phyloP scores from a whole-genome alignment of 2,113 vertebrate genomes.

The Brachyistius frenatus region DNA sequence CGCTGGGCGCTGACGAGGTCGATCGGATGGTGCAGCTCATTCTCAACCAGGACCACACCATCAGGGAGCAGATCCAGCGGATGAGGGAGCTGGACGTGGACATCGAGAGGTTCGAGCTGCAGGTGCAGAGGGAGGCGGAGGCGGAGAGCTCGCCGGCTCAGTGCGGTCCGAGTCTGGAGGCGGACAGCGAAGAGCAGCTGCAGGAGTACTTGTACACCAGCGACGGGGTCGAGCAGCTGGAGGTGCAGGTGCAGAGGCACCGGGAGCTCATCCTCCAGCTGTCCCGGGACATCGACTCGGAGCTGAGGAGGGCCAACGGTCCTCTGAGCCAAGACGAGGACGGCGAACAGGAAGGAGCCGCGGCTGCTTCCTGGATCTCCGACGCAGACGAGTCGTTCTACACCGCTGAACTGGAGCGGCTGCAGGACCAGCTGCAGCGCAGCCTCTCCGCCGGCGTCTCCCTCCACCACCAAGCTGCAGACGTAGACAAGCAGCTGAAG shows the following conservation, averaged over 20 bases:
- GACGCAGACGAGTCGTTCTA: slow-evolving; percentile 70
- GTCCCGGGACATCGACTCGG: slow-evolving; percentile 89
- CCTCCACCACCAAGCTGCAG: slow-evolving; percentile 86
- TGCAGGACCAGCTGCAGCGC: slow-evolving; percentile 87
- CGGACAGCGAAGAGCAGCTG: slow-evolving; percentile 73
- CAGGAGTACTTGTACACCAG: slow-evolving; percentile 82
- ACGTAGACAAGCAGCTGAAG: slow-evolving; percentile 90
- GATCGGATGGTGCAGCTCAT: slow-evolving; percentile 92
- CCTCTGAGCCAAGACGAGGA: slow-evolving; percentile 22
- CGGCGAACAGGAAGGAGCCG: slow-evolving; percentile 54
- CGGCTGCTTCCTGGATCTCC: slow-evolving; percentile 41
- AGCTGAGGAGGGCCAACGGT: slow-evolving; percentile 75
- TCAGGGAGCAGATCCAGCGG: slow-evolving; percentile 91
- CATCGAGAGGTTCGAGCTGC: slow-evolving; percentile 87
- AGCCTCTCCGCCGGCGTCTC: slow-evolving; percentile 89
- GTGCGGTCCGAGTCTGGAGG: slow-evolving; percentile 57
- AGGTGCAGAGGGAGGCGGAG: slow-evolving; percentile 74
- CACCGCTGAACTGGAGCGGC: slow-evolving; percentile 79
- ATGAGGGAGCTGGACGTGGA: slow-evolving; percentile 92
- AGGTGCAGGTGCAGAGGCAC: slow-evolving; percentile 87
- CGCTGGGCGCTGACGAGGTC: slow-evolving; percentile 84
- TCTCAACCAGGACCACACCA: slow-evolving; percentile 93
- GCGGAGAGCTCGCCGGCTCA: slow-evolving; percentile 12
- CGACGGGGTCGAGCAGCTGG: slow-evolving; percentile 86
- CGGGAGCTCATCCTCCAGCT: slow-evolving; percentile 88